Base-by-base conservation (phyloP, 1,140 invertebrate genomes). In the Anagrus nilaparvatae region DNA sequence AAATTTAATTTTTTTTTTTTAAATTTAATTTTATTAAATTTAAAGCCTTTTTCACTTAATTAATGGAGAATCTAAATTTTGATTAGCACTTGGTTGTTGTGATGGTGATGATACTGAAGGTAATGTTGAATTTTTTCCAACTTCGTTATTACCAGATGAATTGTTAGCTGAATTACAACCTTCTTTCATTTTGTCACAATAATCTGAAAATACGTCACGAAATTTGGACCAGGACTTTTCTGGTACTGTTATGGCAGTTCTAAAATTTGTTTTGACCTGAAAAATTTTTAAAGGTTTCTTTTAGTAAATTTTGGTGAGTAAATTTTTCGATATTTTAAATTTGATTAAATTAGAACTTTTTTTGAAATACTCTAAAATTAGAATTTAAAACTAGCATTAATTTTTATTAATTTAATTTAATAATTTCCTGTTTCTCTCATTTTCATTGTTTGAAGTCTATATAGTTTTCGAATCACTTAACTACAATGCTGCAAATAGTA, bases 141-240 rank as follows among this genome's bases (percentile, higher is more conserved):
- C n/a, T n/a, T n/a, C n/a, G n/a, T n/a, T n/a, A n/a, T n/a, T n/a
- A n/a, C n/a, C n/a, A n/a, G n/a, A n/a, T n/a, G n/a, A n/a, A n/a
- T n/a, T n/a, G n/a, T n/a, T n/a, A n/a, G n/a, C n/a, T n/a, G n/a
- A n/a, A n/a, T 52, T 60, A 34, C 63, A 57, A 31, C 58, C 58
- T 43, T 82, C 79, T 57, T 81, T 81, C 73, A 93, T 91, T 70
- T 93, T 93, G 52, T 93, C 88, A 67, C 89, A 91, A 69, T 93
- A 94, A 65, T 97, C 91, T 52, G 84, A 82, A 58, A 97, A 84
- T 59, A 96, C 91, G 72, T 97, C 93, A 51, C 92, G 83, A 77
- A 97, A 96, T 53, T 88, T 81, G 44, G 80, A 78, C 93, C 93
- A 97, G 51, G 92, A 95, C 68, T 95, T 92, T 69, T 97, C 93